Conservation (phyloP, 1,140 invertebrate species). For the Cecropterus lyciades region DNA sequence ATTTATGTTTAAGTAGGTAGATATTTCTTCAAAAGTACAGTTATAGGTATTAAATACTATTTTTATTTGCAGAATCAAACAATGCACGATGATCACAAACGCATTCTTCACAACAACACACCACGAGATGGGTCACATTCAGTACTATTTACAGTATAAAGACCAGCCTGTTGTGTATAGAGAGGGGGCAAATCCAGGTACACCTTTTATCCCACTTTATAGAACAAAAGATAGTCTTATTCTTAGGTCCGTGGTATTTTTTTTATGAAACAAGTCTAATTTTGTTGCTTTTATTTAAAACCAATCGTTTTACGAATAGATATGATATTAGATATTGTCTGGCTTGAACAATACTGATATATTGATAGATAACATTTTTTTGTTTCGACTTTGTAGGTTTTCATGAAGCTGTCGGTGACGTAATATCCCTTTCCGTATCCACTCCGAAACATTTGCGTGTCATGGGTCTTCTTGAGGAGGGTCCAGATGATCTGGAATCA, state of each 20-base stretch:
- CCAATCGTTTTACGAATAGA: too few species aligned
- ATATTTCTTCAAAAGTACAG: too few species aligned
- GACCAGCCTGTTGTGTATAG: conserved; percentile 87
- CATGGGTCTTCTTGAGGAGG: conserved; percentile 89
- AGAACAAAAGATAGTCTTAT: too few species aligned
- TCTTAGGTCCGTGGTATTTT: too few species aligned
- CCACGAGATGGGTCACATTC: conserved; percentile 91
- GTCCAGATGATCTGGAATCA: conserved; percentile 86
- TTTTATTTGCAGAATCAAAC: conserved; percentile 88
- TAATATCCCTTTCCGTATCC: conserved; percentile 92
- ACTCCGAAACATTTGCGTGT: conserved; percentile 92
- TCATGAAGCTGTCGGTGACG: conserved; percentile 96
- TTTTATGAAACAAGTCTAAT: too few species aligned
- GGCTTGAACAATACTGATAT: too few species aligned
- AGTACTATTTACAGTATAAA: conserved; percentile 89
- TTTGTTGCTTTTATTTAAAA: too few species aligned
- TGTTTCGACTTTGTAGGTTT: conserved; percentile 86
- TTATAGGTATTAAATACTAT: too few species aligned
- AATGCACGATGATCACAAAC: conserved; percentile 89
- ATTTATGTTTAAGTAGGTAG: too few species aligned
- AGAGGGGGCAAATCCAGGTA: conserved; percentile 89
- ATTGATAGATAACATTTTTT: too few species aligned
- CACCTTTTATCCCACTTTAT: too few species aligned
- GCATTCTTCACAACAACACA: conserved; percentile 90
- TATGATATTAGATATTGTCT: too few species aligned